phyloP scores from a whole-genome alignment of 92 coral and sea anemone species.

The Palythoa caribaeorum region DNA sequence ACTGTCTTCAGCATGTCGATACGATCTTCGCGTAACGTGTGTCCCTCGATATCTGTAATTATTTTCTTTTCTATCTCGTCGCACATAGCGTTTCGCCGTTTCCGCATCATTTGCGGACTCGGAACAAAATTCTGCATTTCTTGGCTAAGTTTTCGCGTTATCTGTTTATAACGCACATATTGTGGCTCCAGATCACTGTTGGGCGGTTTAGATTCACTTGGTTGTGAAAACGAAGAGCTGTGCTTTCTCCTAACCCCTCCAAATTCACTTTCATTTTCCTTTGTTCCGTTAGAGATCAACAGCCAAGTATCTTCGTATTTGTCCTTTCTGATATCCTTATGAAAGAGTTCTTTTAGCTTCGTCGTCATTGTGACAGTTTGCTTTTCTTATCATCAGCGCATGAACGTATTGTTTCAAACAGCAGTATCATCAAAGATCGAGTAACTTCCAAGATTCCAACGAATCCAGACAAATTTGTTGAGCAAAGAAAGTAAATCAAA shows the following conservation, averaged over 20 bases:
- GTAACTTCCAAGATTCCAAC: background rate
- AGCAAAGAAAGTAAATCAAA: background rate
- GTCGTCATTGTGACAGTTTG: conserved; percentile 23
- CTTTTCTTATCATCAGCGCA: background rate
- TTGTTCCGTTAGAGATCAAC: background rate
- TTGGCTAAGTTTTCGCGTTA: conserved; percentile 41
- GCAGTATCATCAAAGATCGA: background rate
- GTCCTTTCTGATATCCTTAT: conserved; percentile 8
- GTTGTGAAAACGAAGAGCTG: conserved; percentile 19
- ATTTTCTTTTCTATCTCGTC: conserved; percentile 41
- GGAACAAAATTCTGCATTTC: conserved; percentile 46
- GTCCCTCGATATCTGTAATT: conserved; percentile 42
- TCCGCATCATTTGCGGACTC: conserved; percentile 48
- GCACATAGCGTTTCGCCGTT: conserved; percentile 43
- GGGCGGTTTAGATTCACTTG: background rate
- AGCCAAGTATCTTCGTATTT: conserved; percentile 36
- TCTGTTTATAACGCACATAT: conserved; percentile 6
- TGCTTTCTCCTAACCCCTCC: background rate
- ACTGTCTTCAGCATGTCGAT: conserved; percentile 35
- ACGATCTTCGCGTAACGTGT: conserved; percentile 39
- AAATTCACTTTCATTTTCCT: background rate
- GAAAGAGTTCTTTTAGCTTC: conserved; percentile 19
- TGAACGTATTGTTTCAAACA: background rate
- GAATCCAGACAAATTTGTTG: background rate
- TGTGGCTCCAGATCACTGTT: background rate